These are phyloP conservation scores for Ectemnius continuus DNA, from an alignment of 2,888 invertebrate genomes.

Conservation along the genomic window DNA sequence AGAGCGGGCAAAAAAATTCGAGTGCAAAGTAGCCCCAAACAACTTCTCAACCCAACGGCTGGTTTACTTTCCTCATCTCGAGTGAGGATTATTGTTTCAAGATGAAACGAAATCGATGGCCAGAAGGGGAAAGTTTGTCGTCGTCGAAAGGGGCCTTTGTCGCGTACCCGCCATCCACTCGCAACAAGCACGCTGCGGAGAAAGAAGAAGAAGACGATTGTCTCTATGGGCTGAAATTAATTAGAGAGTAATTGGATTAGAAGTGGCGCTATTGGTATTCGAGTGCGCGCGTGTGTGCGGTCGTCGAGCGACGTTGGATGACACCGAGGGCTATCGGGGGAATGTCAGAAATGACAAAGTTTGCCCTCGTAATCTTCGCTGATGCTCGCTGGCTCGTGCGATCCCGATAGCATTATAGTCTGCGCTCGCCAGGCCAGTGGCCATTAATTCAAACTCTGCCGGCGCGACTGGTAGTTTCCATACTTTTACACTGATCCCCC, in stretches of 20 bases:
- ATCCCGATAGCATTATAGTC: conserved; percentile 46
- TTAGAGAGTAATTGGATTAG: conserved; percentile 45
- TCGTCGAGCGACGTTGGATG: conserved; percentile 12
- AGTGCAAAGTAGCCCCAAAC: background rate
- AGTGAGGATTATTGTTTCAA: background rate
- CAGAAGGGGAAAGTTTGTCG: background rate
- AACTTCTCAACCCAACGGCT: background rate
- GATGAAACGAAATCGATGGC: conserved; percentile 3
- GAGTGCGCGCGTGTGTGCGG: too few species aligned
- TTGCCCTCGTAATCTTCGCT: conserved; percentile 30
- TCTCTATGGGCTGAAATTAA: conserved; percentile 41
- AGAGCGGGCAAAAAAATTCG: background rate
- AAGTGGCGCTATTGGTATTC: conserved; percentile 25
- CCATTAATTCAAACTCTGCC: conserved; percentile 49
- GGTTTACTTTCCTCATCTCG: background rate
- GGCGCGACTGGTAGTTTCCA: conserved; percentile 49
- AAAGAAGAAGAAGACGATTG: conserved; percentile 35
- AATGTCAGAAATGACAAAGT: conserved; percentile 49
- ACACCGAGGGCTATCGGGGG: conserved; percentile 13
- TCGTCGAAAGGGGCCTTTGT: background rate
- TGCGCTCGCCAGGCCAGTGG: conserved; percentile 19
- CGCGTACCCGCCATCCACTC: background rate
- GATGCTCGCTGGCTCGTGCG: conserved; percentile 42
- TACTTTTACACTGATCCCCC: conserved; percentile 50
- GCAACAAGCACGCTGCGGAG: conserved; percentile 25